Evolutionary conservation across 2,113 vertebrate species (phyloP), one percentile per base, ranked within the genome.

Genomic region (Perognathus longimembris): DNA sequence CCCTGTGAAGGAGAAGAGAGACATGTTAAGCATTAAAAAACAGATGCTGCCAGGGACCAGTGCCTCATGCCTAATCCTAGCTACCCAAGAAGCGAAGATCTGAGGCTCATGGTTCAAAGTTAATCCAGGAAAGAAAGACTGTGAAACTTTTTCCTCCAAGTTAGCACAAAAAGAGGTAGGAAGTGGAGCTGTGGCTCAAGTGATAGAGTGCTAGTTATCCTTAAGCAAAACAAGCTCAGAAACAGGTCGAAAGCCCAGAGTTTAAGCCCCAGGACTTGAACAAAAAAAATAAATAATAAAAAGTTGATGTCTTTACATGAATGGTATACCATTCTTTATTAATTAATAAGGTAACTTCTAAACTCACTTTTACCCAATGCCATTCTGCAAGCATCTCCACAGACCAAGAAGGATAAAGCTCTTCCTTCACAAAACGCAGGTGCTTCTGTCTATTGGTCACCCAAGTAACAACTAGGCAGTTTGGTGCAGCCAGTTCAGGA

Each of bases 331-430:
- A 84, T 0, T 0, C 36, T 36, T 30, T 12, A 82, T 87, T 54
- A 89, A 77, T 78, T 45, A 74, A 86, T 21, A 94, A 82, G 38
- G 24, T 89, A 91, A 90, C 82, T 0, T 28, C 26, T 77, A n/a
- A 93, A 97, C 95, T 96, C 98, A 99, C 99, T 98, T 99, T 99
- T 34, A 99, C 98, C 99, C 99, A 99, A 89, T 99, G 98, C 99
- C 99, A 99, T 92, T 99, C 98, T 0, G 98, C 98, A 63, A 99
- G 89, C 0, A 98, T 95, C 84, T 98, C 97, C 63, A 99, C 97
- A 0, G 98, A 98, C 99, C 99, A 99, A 76, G 98, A 97, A 15
- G 99, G 99, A 96, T 99, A 99, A 75, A 99, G 99, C 57, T 99
- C 99, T 11, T 99, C 98, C 42, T 97, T 98, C 64, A 99, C 98